Conservation (phyloP, 2,888 invertebrate species). For the Artemia sinica region DNA sequence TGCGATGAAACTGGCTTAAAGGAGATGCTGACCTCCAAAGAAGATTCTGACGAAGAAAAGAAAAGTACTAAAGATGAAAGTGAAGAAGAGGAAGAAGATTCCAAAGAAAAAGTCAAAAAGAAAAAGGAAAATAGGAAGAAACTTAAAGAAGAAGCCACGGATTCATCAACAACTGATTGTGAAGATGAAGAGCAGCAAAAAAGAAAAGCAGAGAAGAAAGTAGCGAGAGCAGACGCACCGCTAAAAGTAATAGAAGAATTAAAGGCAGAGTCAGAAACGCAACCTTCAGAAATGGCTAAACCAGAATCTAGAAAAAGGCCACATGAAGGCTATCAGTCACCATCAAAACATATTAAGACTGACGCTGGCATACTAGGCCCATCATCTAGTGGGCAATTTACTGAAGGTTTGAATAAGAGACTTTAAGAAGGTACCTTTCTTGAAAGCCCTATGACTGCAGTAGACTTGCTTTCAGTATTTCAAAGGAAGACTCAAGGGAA, state of each 20-base stretch:
- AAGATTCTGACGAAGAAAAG: slow-evolving; percentile 64
- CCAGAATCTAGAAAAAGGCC: too few relatives aligned
- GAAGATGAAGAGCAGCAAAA: too few relatives aligned
- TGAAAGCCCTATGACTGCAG: slow-evolving; percentile 97
- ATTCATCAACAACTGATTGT: background rate
- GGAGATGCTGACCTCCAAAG: slow-evolving; percentile 69
- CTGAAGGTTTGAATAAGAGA: slow-evolving; percentile 79
- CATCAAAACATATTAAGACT: too few relatives aligned
- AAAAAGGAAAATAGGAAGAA: slow-evolving; percentile 34
- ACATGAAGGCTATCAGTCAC: too few relatives aligned
- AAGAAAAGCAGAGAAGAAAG: too few relatives aligned
- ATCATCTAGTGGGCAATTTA: too few relatives aligned
- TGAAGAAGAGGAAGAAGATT: slow-evolving; percentile 54
- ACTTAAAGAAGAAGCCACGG: slow-evolving; percentile 27
- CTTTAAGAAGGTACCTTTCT: slow-evolving; percentile 78
- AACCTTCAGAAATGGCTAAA: too few relatives aligned
- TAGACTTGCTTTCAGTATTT: slow-evolving; percentile 83
- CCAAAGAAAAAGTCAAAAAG: slow-evolving; percentile 31
- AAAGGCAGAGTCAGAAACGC: too few relatives aligned
- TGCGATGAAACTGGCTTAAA: slow-evolving; percentile 75
- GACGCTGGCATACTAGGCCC: too few relatives aligned
- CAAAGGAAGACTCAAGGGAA: slow-evolving; percentile 82
- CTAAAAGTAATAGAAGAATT: too few relatives aligned
- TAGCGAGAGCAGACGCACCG: too few relatives aligned
- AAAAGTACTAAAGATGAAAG: slow-evolving; percentile 47